Evolutionary conservation across 2,888 invertebrate species (phyloP).

Genomic region (Callyntrura sp.): DNA sequence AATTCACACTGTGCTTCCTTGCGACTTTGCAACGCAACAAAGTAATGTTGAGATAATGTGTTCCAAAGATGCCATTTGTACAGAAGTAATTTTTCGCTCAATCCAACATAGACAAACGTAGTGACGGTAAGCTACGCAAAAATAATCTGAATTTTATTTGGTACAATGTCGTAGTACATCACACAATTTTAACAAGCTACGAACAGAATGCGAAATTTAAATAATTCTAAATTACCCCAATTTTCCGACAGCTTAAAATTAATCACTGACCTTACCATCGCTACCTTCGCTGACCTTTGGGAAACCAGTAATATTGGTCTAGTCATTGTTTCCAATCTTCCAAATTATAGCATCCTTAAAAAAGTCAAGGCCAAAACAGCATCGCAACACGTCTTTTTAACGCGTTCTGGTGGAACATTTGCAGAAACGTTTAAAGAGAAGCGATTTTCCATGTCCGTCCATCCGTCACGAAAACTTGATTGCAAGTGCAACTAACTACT

Average conservation of each 20-base stretch:
- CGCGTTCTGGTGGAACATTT: no score
- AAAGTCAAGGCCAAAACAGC: no score
- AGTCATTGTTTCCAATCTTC: slow-evolving; percentile 31
- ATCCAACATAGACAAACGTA: slow-evolving; percentile 26
- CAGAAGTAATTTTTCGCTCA: not conserved
- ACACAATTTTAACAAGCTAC: not conserved
- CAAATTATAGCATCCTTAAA: no score
- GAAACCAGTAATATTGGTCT: not conserved
- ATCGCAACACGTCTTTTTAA: no score
- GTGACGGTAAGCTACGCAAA: not conserved
- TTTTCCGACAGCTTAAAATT: no score
- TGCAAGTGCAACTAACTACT: no score
- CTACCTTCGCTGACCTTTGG: no score
- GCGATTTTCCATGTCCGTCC: slow-evolving; percentile 31
- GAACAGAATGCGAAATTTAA: not conserved
- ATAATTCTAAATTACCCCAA: not conserved
- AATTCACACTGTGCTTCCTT: not conserved
- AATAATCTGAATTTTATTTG: not conserved
- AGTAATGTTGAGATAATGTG: not conserved
- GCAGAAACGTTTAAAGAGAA: not conserved
- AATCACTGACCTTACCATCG: not conserved
- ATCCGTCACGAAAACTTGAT: no score
- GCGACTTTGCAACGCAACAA: not conserved
- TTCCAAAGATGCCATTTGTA: not conserved
- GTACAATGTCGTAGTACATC: not conserved